Percentiles rank a stretch among this genome's conserved stretches.
Evolutionary conservation across 2,888 invertebrate genomes (phyloP).

Genomic region (Andrena camellia): DNA sequence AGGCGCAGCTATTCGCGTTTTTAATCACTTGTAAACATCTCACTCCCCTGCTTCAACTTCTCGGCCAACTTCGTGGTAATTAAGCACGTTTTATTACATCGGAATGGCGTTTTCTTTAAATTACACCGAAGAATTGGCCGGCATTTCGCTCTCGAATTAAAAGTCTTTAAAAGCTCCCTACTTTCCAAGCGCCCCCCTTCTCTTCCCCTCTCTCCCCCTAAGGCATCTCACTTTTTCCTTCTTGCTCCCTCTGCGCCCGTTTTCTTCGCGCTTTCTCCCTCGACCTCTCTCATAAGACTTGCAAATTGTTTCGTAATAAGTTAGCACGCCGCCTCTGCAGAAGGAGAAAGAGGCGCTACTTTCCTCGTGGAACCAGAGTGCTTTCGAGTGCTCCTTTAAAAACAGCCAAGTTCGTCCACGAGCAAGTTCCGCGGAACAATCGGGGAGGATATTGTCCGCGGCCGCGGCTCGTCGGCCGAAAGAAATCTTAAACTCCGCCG

Average conservation of each 20-base stretch:
- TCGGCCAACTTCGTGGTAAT: neutral
- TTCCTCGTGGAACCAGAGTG: constrained; percentile 34
- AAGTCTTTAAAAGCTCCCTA: constrained; percentile 64
- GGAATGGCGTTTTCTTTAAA: constrained; percentile 34
- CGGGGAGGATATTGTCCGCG: constrained; percentile 32
- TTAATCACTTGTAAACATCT: neutral
- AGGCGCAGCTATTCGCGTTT: neutral
- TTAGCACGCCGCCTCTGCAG: constrained; percentile 64
- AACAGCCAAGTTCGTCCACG: constrained; percentile 39
- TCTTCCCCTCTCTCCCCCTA: neutral
- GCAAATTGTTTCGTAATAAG: constrained; percentile 78
- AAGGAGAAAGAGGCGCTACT: constrained; percentile 48
- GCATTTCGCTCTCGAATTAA: constrained; percentile 65
- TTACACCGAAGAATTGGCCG: constrained; percentile 14
- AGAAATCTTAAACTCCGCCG: constrained; percentile 11
- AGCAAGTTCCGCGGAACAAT: constrained; percentile 49
- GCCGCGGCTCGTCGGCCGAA: neutral
- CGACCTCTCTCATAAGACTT: constrained; percentile 72
- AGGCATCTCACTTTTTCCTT: neutral
- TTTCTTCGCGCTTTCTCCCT: constrained; percentile 28
- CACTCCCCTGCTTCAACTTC: neutral
- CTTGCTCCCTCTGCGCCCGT: constrained; percentile 15
- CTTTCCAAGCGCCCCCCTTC: constrained; percentile 9
- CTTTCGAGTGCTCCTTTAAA: constrained; percentile 56
- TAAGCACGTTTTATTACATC: constrained; percentile 38